Percentiles rank a stretch among this genome's conserved stretches.
Conservation (phyloP, 2,888 invertebrate species). For the Polydrusus tereticollis region DNA sequence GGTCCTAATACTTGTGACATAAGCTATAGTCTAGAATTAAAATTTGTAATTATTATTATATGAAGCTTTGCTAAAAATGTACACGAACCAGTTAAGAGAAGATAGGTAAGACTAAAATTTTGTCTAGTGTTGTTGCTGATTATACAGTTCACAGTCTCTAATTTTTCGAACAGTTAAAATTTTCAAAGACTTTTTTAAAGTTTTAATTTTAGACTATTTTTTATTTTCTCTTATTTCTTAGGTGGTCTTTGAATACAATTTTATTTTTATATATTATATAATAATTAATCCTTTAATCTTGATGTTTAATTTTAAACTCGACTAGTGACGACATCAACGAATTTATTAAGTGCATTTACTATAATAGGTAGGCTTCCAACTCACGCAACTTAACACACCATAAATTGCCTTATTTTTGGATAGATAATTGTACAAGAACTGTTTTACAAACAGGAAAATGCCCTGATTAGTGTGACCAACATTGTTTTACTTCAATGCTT, state of each 20-base stretch:
- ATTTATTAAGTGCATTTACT: constrained; percentile 23
- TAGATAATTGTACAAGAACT: background rate
- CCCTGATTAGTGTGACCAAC: too few species aligned
- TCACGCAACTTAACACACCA: too few species aligned
- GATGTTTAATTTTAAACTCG: background rate
- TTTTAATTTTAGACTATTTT: constrained; percentile 18
- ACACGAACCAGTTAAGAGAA: too few species aligned
- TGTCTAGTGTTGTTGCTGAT: too few species aligned
- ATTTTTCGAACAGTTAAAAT: too few species aligned
- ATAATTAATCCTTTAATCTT: background rate
- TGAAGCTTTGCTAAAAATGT: too few species aligned
- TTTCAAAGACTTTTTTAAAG: too few species aligned
- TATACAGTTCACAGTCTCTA: too few species aligned
- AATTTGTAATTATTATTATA: background rate
- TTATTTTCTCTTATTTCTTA: constrained; percentile 4
- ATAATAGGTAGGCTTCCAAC: constrained; percentile 10
- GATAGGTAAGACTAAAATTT: too few species aligned
- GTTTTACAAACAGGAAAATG: too few species aligned
- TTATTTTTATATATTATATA: constrained; percentile 1
- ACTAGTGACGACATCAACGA: constrained; percentile 8
- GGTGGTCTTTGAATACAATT: background rate
- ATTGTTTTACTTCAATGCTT: too few species aligned
- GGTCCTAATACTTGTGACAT: constrained; percentile 10
- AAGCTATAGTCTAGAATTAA: constrained; percentile 16
- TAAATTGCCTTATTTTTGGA: constrained; percentile 4